Evolutionary conservation across 1,140 invertebrate species (phyloP).

Genomic region (Schlechtendalia chinensis): DNA sequence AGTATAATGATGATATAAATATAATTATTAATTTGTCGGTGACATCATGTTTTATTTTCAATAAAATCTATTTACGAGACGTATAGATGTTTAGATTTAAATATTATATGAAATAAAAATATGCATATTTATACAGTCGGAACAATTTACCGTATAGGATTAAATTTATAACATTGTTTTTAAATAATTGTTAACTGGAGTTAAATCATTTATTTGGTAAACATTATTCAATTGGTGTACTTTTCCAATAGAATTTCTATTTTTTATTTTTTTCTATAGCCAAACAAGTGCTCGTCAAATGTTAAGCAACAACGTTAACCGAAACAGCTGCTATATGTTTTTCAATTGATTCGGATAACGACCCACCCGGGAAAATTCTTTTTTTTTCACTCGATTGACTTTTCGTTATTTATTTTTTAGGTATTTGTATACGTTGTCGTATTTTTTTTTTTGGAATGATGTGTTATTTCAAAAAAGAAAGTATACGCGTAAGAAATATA

Average conservation of each 20-base stretch:
- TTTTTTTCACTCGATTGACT: constrained; percentile 17
- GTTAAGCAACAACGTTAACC: constrained; percentile 14
- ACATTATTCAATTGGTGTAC: neutral
- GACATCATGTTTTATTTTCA: no score
- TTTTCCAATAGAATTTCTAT: constrained; percentile 18
- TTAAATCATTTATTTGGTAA: neutral
- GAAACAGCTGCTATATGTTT: constrained; percentile 26
- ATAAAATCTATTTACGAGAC: no score
- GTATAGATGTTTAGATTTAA: no score
- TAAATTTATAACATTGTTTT: neutral
- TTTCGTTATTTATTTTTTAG: constrained; percentile 14
- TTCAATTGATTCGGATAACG: neutral
- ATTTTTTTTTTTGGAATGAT: neutral
- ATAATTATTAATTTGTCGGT: no score
- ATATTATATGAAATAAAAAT: no score
- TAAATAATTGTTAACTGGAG: no score
- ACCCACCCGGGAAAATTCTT: neutral
- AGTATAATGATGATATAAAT: no score
- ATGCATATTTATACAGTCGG: no score
- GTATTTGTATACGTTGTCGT: neutral
- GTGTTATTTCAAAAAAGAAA: neutral
- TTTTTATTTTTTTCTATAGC: neutral
- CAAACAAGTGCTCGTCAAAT: neutral
- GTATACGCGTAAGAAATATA: neutral
- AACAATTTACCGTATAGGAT: no score